Conservation (phyloP, 2,113 vertebrate genomes). For the Antigone vipio region DNA sequence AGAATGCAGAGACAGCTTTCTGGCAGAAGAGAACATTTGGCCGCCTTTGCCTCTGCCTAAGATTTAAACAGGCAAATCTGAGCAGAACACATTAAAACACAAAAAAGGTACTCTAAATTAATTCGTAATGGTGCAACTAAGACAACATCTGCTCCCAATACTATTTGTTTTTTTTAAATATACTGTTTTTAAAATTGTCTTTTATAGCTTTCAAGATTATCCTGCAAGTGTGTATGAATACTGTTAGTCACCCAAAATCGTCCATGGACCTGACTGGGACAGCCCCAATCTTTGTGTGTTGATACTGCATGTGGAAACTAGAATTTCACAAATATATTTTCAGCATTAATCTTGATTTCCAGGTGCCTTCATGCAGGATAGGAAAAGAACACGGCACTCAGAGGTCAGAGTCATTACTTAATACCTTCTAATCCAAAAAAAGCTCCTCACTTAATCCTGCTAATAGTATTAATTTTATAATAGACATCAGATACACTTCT, state of each 20-base stretch:
- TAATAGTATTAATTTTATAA: background rate
- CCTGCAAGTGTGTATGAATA: background rate
- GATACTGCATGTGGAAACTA: background rate
- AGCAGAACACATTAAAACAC: background rate
- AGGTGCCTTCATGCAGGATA: background rate
- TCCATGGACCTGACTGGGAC: background rate
- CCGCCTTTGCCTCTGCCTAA: background rate
- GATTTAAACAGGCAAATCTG: background rate
- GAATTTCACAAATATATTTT: background rate
- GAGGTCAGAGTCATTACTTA: background rate
- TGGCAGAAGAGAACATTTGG: background rate
- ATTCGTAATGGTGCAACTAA: background rate
- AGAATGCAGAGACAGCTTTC: background rate
- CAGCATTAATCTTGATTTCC: background rate
- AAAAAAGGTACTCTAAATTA: background rate
- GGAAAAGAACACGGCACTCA: background rate
- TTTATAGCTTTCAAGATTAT: background rate
- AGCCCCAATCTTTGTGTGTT: background rate
- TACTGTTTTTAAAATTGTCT: background rate
- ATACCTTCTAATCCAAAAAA: background rate
- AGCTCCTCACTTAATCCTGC: background rate
- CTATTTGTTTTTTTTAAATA: background rate
- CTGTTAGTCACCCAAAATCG: background rate
- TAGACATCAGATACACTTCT: background rate
- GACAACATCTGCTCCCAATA: too few species aligned